phyloP scores from a whole-genome alignment of 2,797 vertebrate species.

The Enteromius mattozi region DNA sequence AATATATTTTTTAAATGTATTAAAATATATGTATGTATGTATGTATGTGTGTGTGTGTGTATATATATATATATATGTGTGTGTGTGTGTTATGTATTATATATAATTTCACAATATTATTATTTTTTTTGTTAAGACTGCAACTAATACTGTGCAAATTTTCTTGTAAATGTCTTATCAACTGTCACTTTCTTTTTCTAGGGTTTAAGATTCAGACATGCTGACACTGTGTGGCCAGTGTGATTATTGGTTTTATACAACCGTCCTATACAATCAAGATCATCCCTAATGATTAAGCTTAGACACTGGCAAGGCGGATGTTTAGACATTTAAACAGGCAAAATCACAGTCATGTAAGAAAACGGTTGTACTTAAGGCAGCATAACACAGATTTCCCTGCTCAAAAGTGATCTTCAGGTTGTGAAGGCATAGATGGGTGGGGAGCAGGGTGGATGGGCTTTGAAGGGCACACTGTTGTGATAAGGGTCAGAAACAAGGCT shows the following conservation, averaged over 20 bases:
- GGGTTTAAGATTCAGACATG: not conserved
- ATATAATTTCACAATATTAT: not conserved
- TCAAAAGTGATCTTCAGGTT: not conserved
- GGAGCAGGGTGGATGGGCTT: not conserved
- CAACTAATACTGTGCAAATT: not conserved
- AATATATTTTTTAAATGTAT: no score
- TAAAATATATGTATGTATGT: not conserved
- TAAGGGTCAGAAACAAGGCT: not conserved
- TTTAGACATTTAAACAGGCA: not conserved
- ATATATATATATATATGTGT: no score
- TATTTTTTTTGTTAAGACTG: not conserved
- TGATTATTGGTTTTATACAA: not conserved
- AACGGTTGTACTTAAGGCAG: not conserved
- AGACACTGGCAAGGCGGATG: not conserved
- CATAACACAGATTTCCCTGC: not conserved
- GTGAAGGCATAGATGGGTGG: not conserved
- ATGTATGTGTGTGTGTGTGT: not conserved
- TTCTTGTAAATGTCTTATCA: not conserved
- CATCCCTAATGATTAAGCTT: not conserved
- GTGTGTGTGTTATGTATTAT: not conserved
- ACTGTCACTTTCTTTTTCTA: not conserved
- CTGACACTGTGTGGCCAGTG: no score
- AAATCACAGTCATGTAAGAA: not conserved
- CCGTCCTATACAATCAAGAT: not conserved
- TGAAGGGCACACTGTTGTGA: not conserved